Percentiles rank a stretch among this genome's conserved stretches.
Conservation (phyloP, 2,113 vertebrate genomes). For the Caloenas nicobarica region DNA sequence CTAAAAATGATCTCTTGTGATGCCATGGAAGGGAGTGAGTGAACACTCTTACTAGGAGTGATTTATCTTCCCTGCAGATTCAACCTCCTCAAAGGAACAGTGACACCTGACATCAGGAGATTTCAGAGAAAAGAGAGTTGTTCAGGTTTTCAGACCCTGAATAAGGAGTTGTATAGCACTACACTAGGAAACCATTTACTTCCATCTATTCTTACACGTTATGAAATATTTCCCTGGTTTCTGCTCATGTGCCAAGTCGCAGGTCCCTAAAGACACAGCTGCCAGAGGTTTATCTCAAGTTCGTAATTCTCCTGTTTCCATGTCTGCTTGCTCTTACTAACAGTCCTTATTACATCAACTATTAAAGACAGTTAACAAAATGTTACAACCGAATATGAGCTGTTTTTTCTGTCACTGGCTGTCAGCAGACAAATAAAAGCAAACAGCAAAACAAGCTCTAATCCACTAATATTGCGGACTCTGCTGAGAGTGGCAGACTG, state of each 20-base stretch:
- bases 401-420: neutral
- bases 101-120: neutral
- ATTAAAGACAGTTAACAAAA: neutral
- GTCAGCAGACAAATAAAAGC: neutral
- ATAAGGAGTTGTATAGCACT: neutral
- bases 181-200: neutral
- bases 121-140: neutral
- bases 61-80: neutral
- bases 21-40: neutral
- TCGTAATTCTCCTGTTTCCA: neutral
- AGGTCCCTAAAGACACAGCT: neutral
- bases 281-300: neutral
- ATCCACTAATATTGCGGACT: rapidly evolving
- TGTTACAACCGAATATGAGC: neutral
- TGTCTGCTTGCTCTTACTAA: neutral
- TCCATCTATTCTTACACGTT: neutral
- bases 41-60: neutral
- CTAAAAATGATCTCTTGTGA: neutral
- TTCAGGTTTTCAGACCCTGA: neutral
- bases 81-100: neutral
- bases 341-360: neutral
- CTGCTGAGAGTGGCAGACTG: neutral
- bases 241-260: neutral
- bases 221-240: neutral
- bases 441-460: neutral